Evolutionary conservation across 2,888 invertebrate genomes (phyloP), one percentile per base, ranked within the genome.

Genomic region (Dilophus febrilis): DNA sequence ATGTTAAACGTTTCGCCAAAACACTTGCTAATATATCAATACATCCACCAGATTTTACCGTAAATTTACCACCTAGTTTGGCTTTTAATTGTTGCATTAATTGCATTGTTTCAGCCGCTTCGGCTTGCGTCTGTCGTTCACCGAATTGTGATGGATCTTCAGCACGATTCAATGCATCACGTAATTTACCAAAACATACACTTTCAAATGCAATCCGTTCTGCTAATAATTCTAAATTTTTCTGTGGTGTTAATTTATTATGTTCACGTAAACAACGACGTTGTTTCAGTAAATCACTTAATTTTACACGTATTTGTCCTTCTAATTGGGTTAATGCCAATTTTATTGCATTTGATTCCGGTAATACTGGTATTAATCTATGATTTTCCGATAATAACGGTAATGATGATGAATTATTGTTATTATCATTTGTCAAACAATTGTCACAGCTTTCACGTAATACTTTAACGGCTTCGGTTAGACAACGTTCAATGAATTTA

Each of bases 181-280:
- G 72, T 46, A 80, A 71, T 51, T 75, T 67, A 45, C 73, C 70
- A 42, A 80, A 70, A 42, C 80, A 67, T 18, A 83, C 74, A 42
- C 80, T 77, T 61, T 86, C 84, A 56, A 77, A 84, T 1, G 85
- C 83, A 16, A 85, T 66, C 53, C 83, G 77, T 58, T 85, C 84
- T 2, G 84, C 83, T 40, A 83, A 61, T 40, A 84, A 66, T 51
- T 79, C 75, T 46, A 80, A 61, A 53, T 74, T 75, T 46, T 74
- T 74, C 35, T 71, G 68, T 42, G 71, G 71, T 40, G 79, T 76
- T 46, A 82, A 65, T 51, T 77, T 72, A 41, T 77, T 77, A 11
- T 71, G 70, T 52, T 77, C 74, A 47, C 73, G 67, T 18, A 83
- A 61, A 38, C 68, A 66, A 42, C 74, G 71, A 51, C 79, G 72